Percentiles rank a stretch among this genome's conserved stretches.
Conservation (phyloP, 2,113 vertebrate species). For the Scolopax mira region DNA sequence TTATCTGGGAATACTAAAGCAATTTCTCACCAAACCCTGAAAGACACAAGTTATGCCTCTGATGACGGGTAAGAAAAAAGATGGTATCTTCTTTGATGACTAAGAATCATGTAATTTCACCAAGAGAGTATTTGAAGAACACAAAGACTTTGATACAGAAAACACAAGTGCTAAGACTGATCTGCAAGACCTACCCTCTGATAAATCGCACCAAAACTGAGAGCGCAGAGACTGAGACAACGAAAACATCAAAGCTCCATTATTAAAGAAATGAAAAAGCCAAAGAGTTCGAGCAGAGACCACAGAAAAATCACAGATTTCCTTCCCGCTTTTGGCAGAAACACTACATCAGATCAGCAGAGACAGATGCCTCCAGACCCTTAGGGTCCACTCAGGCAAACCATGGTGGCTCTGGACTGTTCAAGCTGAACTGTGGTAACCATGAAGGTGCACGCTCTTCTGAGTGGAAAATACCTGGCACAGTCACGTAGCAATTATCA, state of each 20-base stretch:
- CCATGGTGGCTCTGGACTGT: neutral
- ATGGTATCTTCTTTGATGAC: neutral
- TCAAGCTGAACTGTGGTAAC: neutral
- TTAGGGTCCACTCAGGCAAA: neutral
- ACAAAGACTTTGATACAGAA: neutral
- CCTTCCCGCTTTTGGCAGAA: neutral
- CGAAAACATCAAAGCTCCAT: neutral
- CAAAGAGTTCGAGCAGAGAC: neutral
- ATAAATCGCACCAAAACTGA: neutral
- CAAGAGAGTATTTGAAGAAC: neutral
- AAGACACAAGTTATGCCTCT: neutral
- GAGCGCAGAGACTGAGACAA: neutral
- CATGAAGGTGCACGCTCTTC: rapidly evolving
- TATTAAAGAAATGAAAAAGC: neutral
- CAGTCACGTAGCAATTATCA: neutral
- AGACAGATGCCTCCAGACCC: neutral
- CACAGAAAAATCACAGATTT: neutral
- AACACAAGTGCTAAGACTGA: neutral
- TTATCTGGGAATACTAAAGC: conserved; percentile 37
- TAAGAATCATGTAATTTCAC: neutral
- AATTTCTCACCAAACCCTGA: neutral
- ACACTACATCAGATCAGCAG: neutral
- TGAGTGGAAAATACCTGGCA: neutral
- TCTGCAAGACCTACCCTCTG: neutral
- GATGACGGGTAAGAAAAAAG: neutral